Evolutionary conservation across 64 coral and sea anemone genomes (phyloP), one percentile per base, ranked within the genome.

Genomic region (Montipora sp.): DNA sequence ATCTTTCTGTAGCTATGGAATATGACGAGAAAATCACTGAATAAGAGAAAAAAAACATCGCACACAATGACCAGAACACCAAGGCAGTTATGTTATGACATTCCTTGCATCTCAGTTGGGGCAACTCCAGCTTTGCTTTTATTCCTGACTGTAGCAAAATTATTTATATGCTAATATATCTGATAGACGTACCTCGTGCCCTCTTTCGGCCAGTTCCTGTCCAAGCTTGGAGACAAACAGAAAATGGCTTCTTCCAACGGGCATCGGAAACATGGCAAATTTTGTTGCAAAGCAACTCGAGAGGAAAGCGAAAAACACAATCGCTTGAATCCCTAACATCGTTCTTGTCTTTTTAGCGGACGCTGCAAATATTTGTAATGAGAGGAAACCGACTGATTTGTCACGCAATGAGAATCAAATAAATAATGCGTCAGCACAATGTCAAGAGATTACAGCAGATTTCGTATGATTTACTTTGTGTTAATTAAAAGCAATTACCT

Each of bases 171-270:
- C 19, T 18, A 48, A 24, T 48, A 0, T 1, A 47, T 8, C 49
- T 24, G 10, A 70, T 65, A 16, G 23, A n/a, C 77, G 50, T 87
- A 93, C 91, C 53, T 93, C 13, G 10, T 93, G 91, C 48, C 91
- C 91, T 18, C 91, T 61, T 43, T 67, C 48, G 1, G 66, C 70
- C 45, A 93, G 91, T 60, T 93, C 91, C 14, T 53, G 49, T 3
- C 81, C 91, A 16, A 93, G 83, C 43, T 12, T 69, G 14, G 55
- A 61, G 9, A 93, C 45, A 8, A 87, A 75, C 11, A 93, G 8
- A 13, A 48, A 87, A 78, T 93, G 91, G 71, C 91, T 93, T 70
- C 59, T n/a, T 53, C 75, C 83, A 87, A 93, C 72, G 6, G 68
- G 68, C 83, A 78, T 77, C 5, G 91, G 81, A 75, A 93, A 60